Base-by-base conservation (phyloP, 2,797 vertebrate species). In the Mionectes olivaceus region DNA sequence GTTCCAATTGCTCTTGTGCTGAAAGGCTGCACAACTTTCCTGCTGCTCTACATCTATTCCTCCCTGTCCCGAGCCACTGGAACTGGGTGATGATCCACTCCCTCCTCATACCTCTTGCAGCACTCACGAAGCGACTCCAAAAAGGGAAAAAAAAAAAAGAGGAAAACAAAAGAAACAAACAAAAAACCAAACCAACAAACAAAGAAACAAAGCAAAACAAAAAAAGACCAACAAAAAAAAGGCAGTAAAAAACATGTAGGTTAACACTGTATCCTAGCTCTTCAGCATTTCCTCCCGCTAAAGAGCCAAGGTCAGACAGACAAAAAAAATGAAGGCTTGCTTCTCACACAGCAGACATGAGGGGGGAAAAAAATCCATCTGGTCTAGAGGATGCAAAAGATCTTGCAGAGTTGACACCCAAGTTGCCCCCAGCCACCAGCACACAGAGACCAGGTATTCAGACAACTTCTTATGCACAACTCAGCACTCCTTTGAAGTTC, bases 1-100 rank as follows among this genome's bases (percentile, higher is more conserved):
- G 56, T 94, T 96, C 93, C 70, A 19, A 78, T 55, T 71, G 83
- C 37, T 93, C 89, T 94, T 52, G 52, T 13, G 16, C 60, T 96
- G 87, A 95, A 94, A 91, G 0, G 49, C 44, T 3, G 17, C 5
- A n/a, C 74, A 93, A 70, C 90, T 90, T 83, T 67, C 55, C 25
- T 87, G 47, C 47, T 13, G 12, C 59, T 76, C 73, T 83, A 39
- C 91, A 52, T 19, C 73, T 75, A 65, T 53, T 90, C 64, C 56
- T 82, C 63, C 59, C 67, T 3, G 25, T 43, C 14, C 56, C 2
- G 7, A 2, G 11, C 64, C 11, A 13, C 49, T 10, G 27, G 32
- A 47, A 41, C 39, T 18, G 1, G 19, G 65, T 53, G 65, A 11
- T 0, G 0, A 74, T 37, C n/a, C 1, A 0, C 47, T 81, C 2